Evolutionary conservation across 2,888 invertebrate genomes (phyloP).

Genomic region (Sthenelais limicola): DNA sequence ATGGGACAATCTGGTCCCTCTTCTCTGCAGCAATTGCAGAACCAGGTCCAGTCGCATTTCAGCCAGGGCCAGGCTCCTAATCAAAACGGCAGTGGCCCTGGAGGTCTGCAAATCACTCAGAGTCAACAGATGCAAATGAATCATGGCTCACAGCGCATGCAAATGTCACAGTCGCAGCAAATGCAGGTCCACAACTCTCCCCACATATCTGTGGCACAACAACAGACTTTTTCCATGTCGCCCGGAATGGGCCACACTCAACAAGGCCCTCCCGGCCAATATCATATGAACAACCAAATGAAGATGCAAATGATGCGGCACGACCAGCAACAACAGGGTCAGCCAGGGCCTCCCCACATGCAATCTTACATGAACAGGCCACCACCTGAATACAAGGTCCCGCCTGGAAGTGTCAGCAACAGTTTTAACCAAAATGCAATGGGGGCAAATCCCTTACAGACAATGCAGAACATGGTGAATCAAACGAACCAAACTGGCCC

Average conservation of each 20-base stretch:
- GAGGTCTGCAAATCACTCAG: constrained; percentile 83
- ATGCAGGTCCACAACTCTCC: constrained; percentile 77
- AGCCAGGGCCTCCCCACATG: constrained; percentile 61
- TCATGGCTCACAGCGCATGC: constrained; percentile 61
- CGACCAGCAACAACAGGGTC: constrained; percentile 27
- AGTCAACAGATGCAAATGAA: constrained; percentile 79
- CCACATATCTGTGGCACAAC: constrained; percentile 64
- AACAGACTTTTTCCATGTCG: constrained; percentile 51
- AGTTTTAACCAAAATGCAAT: constrained; percentile 41
- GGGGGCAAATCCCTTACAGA: constrained; percentile 64
- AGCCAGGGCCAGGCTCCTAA: constrained; percentile 76
- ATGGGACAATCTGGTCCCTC: constrained; percentile 50
- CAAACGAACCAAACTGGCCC: constrained; percentile 71
- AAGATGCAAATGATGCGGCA: constrained; percentile 50
- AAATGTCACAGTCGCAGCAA: constrained; percentile 66
- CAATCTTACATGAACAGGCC: constrained; percentile 76
- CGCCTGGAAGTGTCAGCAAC: constrained; percentile 29
- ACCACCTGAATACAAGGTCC: constrained; percentile 86
- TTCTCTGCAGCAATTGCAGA: constrained; percentile 67
- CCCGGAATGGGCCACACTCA: neutral
- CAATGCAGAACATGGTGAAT: constrained; percentile 74
- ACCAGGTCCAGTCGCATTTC: constrained; percentile 77
- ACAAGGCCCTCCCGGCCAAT: constrained; percentile 6
- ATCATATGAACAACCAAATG: constrained; percentile 49
- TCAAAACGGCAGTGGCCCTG: constrained; percentile 64